Conservation (phyloP, 2,113 vertebrate genomes). For the Caretta caretta region DNA sequence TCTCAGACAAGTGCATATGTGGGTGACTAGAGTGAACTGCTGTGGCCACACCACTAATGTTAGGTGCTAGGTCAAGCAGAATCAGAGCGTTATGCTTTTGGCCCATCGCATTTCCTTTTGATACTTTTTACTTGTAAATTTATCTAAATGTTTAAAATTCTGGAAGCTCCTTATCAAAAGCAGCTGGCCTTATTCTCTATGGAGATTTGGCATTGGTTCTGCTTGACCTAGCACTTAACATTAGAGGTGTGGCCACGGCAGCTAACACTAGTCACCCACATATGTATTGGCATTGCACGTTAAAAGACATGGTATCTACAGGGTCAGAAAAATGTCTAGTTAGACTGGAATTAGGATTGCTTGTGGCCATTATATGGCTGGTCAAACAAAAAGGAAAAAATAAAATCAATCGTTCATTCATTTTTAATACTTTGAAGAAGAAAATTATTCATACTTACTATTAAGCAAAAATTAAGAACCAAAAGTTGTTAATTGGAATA, state of each 20-base stretch:
- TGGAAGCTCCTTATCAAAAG: not conserved
- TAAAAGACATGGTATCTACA: not conserved
- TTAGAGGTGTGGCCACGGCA: no score
- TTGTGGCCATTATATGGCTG: not conserved
- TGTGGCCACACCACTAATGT: not conserved
- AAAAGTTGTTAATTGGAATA: not conserved
- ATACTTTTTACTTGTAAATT: not conserved
- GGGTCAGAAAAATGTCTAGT: not conserved
- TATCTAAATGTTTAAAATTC: rapidly evolving
- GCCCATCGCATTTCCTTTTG: not conserved
- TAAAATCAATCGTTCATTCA: not conserved
- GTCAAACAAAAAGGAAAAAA: not conserved
- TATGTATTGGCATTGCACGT: not conserved
- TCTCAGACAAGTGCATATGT: not conserved
- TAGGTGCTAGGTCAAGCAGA: not conserved
- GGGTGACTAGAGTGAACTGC: not conserved
- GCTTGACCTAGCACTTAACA: no score
- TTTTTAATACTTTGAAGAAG: not conserved
- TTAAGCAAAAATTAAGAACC: not conserved
- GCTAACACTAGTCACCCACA: no score
- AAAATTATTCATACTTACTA: conserved; percentile 17
- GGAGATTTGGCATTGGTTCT: not conserved
- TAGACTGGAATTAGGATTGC: not conserved
- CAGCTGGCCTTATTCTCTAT: not conserved
- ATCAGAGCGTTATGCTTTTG: not conserved